Evolutionary conservation across 2,888 invertebrate species (phyloP), one percentile per base, ranked within the genome.

Genomic region (Acleris literana): DNA sequence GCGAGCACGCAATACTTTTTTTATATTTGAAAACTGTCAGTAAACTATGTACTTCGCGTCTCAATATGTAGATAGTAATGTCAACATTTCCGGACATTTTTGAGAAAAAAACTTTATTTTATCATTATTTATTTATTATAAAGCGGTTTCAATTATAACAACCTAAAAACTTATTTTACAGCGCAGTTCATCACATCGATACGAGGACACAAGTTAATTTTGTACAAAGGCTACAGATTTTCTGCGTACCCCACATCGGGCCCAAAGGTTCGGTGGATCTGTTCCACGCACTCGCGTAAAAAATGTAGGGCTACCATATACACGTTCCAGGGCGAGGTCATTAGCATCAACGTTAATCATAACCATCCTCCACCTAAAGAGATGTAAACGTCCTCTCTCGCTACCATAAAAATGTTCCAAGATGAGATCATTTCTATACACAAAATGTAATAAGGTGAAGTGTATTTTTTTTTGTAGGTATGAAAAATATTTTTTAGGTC

Each of bases 121-220:
- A n/a, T n/a, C n/a, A n/a, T n/a, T n/a, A n/a, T n/a, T n/a, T n/a
- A n/a, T n/a, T n/a, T n/a, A n/a, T n/a, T n/a, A n/a, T n/a, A n/a
- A n/a, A n/a, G 25, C 25, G 25, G 25, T 25, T 25, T 25, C 25
- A 25, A 22, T 22, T 3, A 2, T n/a, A n/a, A n/a, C n/a, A 11
- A 33, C 33, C 33, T 0, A 11, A 17, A 51, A 43, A 5, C 18
- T 20, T 18, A 17, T 16, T 25, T 54, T 13, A 25, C 54, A 60
- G 64, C 43, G 59, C 48, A 64, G 17, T 64, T 64, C 39, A 18
- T 64, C 16, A 59, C 64, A 11, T 64, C 64, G 5, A 20, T 13
- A 7, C 54, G 48, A 58, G 64, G 64, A 22, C 59, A 59, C 20
- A 29, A 58, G 2, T 25, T 64, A 4, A 54, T 64, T 1, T 48